Base-by-base conservation (phyloP, 2,797 vertebrate genomes). In the Syndactyla subalaris region DNA sequence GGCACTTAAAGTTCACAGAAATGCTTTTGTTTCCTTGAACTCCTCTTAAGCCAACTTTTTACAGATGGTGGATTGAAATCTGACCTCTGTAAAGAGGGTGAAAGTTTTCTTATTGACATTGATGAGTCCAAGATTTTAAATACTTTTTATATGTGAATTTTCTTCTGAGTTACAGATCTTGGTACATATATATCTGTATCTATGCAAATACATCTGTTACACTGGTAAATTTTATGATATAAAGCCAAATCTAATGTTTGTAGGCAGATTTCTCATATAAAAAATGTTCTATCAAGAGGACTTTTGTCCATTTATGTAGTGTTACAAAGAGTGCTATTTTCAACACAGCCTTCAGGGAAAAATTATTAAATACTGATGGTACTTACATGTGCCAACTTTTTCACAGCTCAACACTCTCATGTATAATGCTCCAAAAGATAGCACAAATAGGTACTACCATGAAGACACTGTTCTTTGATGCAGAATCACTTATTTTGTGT, bases 1-100 rank as follows among this genome's bases (percentile, higher is more conserved):
- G 41, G 29, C 85, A 83, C 81, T 72, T 87, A 74, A 80, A 83
- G 58, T 93, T 92, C 92, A 81, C 49, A 89, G 68, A 51, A 66
- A 73, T 81, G 24, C 6, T 70, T 89, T 43, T 58, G 39, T 89
- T 75, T 75, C 58, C 82, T 93, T 93, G 46, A 81, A 93, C 72
- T 77, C 18, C n/a, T 83, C 55, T 76, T 63, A 82, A 79, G 30
- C 32, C 74, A 85, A 3, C 23, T 32, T 95, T 76, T 78, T 63
- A 29, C 22, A 80, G 45, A 18, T 4, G 13, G 5, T 38, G 12
- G 6, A 24, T 80, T 82, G 67, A 91, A 89, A 85, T 76, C 34
- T 92, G 85, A 91, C 82, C 79, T 89, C 43, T 78, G 7, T 79
- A 48, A 74, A 63, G 41, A 34, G 5, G 12, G 4, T 29, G 14